These are phyloP conservation scores for Crypturellus tataupa DNA, from an alignment of 2,797 vertebrate species.

Conservation along the genomic window DNA sequence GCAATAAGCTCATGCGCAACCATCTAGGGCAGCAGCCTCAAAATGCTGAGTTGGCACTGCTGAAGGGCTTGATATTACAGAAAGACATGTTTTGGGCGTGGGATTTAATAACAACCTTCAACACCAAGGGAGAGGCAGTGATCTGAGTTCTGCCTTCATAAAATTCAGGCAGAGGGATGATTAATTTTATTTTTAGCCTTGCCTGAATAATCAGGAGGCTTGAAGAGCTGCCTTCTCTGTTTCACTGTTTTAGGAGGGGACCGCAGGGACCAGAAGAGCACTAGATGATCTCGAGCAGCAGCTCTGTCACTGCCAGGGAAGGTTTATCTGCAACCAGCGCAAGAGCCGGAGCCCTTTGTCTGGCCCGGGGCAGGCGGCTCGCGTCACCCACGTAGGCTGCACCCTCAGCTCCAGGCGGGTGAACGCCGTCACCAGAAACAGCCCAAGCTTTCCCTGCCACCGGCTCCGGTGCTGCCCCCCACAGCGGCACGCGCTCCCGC, in stretches of 20 bases:
- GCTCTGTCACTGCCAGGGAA: neutral
- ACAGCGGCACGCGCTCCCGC: accelerated
- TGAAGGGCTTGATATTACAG: neutral
- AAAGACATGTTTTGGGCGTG: constrained; percentile 12
- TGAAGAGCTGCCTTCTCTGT: neutral
- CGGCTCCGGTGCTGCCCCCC: neutral
- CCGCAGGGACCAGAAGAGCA: neutral
- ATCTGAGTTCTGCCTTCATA: neutral
- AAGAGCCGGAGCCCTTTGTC: neutral
- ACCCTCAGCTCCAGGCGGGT: neutral
- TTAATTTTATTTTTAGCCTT: constrained; percentile 72
- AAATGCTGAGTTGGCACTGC: neutral
- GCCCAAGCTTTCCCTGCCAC: neutral
- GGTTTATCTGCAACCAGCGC: neutral
- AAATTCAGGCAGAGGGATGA: constrained; percentile 14
- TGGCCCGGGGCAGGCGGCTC: neutral
- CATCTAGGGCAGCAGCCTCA: neutral
- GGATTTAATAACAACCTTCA: constrained; percentile 54
- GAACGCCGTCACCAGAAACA: neutral
- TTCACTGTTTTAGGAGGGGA: neutral
- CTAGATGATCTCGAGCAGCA: neutral
- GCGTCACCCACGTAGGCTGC: too few relatives aligned
- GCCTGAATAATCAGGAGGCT: constrained; percentile 21
- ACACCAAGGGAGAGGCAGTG: neutral
- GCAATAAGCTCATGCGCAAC: accelerated